Evolutionary conservation across 1,140 invertebrate species (phyloP), one percentile per base, ranked within the genome.

Genomic region (Drosophila suzukii): DNA sequence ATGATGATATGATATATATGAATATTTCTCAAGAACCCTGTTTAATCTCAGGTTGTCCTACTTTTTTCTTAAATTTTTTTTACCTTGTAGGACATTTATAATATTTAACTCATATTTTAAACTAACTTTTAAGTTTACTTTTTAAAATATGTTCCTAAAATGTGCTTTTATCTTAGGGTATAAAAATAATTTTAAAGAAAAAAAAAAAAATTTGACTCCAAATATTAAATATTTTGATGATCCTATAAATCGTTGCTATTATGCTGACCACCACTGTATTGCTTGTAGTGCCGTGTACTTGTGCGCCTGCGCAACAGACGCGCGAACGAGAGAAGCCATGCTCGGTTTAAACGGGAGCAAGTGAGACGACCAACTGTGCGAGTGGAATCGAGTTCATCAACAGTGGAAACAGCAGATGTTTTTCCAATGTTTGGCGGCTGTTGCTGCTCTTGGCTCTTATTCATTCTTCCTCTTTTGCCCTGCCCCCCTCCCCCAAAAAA

Each of bases 241-340:
- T 34, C 8, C 8, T 3, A 10, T 39, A 39, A 13, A 39, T 13
- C 0, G 41, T 10, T 44, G 10, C 39, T 65, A 61, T 17, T 30
- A 12, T 13, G 12, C 27, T 43, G 46, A 67, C 63, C 63, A 7
- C 30, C 6, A 34, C 13, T 43, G 43, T 71, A 32, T 20, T 36
- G 34, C 1, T 27, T 56, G 50, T 47, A 66, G 15, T 73, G 49
- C 30, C 57, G 39, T 55, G 61, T 79, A 81, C 74, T 81, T 70
- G 63, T 80, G 88, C 89, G 89, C 89, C 85, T 91, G 89, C 89
- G 89, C 89, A 91, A 91, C 89, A 91, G 74, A 54, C 85, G 63
- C 75, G 27, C 46, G 34, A 66, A 51, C 53, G 12, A 56, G 56
- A 66, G 57, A 72, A 71, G 68, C 68, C 68, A 58, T 71, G 68